Percentiles rank a stretch among this genome's conserved stretches.
These are phyloP conservation scores for Oscheius sp. DNA, from an alignment of 2,888 invertebrate genomes.

Conservation along the genomic window DNA sequence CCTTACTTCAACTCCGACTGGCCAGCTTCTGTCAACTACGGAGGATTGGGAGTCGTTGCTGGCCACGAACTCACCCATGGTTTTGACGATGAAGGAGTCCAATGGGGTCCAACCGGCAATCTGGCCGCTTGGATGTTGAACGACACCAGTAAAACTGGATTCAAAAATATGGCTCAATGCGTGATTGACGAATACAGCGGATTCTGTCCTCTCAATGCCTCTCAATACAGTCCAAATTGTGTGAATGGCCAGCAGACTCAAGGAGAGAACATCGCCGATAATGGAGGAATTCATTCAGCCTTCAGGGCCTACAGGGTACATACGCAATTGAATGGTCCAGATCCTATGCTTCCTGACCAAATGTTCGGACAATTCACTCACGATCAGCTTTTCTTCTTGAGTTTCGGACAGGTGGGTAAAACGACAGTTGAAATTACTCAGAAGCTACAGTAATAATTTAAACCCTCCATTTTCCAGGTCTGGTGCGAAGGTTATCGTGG, in stretches of 20 bases:
- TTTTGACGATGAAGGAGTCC: conserved; percentile 81
- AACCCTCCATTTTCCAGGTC: conserved; percentile 39
- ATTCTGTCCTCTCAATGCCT: conserved; percentile 54
- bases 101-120: conserved; percentile 59
- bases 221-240: conserved; percentile 46
- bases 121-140: conserved; percentile 56
- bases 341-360: conserved; percentile 58
- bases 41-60: conserved; percentile 97
- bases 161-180: conserved; percentile 56
- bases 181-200: conserved; percentile 55
- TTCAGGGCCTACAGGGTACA: conserved; percentile 59
- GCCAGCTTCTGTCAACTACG: conserved; percentile 75
- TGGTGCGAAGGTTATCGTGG: conserved; percentile 59
- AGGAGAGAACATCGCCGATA: conserved; percentile 76
- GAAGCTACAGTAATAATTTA: too few species aligned
- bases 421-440: not conserved
- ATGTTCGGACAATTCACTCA: conserved; percentile 56
- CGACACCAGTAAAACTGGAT: conserved; percentile 30
- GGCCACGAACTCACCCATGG: conserved; percentile 95
- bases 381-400: conserved; percentile 67
- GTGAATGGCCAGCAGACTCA: conserved; percentile 74
- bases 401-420: conserved; percentile 62
- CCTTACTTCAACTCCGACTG: conserved; percentile 63
- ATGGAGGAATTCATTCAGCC: conserved; percentile 71
- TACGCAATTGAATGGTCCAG: conserved; percentile 56